Conservation (phyloP, 2,113 vertebrate species). For the Lamprotornis superbus region DNA sequence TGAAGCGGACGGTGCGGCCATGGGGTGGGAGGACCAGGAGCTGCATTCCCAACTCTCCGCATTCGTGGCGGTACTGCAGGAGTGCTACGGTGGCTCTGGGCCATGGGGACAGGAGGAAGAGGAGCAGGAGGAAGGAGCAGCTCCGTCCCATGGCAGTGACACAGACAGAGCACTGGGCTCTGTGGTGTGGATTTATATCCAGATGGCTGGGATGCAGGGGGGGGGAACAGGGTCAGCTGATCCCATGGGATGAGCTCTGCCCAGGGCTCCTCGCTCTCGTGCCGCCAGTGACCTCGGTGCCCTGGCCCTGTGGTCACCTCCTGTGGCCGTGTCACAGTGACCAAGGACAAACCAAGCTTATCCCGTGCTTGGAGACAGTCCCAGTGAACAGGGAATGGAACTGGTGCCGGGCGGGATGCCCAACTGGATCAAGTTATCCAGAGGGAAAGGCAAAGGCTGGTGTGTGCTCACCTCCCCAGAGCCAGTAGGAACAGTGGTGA, state of each 20-base stretch:
- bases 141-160: neutral
- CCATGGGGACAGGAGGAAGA: neutral
- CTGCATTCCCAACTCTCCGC: conserved; percentile 47
- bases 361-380: neutral
- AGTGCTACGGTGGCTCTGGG: neutral
- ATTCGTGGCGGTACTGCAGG: conserved; percentile 17
- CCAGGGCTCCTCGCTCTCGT: neutral
- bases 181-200: neutral
- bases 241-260: neutral
- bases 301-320: neutral
- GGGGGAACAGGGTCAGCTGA: neutral
- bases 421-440: neutral
- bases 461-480: neutral
- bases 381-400: neutral
- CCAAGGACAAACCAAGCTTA: neutral
- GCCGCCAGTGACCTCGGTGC: neutral
- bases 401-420: rapidly evolving
- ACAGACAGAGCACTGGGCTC: rapidly evolving
- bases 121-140: neutral
- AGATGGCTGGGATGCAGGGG: rapidly evolving
- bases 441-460: neutral
- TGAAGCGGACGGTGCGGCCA: conserved; percentile 16
- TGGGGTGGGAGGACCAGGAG: neutral
- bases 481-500: rapidly evolving
- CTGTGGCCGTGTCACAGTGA: neutral